Evolutionary conservation across 2,113 vertebrate species (phyloP).

Genomic region (Lethenteron camtschaticum): DNA sequence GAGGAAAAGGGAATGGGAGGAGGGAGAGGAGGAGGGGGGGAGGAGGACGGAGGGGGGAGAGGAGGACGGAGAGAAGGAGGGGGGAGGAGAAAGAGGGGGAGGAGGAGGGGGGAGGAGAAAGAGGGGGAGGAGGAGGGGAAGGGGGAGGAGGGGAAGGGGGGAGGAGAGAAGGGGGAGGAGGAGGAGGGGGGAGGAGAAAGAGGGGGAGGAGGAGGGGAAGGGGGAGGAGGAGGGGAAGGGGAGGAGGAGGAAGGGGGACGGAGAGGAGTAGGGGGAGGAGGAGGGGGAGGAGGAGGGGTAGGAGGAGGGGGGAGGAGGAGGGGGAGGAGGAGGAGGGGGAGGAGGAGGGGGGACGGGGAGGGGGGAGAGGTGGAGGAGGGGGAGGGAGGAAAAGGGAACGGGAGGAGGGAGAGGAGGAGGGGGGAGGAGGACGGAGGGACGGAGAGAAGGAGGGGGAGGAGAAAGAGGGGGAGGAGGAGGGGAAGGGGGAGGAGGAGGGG

Average conservation of each 20-base stretch:
- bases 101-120: neutral
- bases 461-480: too few species aligned
- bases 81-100: neutral
- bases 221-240: neutral
- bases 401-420: neutral
- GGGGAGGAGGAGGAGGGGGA: too few species aligned
- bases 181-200: too few species aligned
- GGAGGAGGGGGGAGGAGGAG: neutral
- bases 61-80: too few species aligned
- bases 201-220: neutral
- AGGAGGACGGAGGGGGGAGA: too few species aligned
- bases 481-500: too few species aligned
- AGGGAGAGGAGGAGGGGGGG: too few species aligned
- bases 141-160: neutral
- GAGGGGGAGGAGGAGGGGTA: neutral
- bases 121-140: neutral
- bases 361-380: neutral
- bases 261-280: too few species aligned
- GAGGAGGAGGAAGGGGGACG: too few species aligned
- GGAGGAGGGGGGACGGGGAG: too few species aligned
- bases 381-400: too few species aligned
- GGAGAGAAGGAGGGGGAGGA: neutral
- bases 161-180: neutral
- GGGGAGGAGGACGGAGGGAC: neutral
- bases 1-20: too few species aligned